Conservation (phyloP, 1,140 invertebrate genomes). For the Eueides isabella region DNA sequence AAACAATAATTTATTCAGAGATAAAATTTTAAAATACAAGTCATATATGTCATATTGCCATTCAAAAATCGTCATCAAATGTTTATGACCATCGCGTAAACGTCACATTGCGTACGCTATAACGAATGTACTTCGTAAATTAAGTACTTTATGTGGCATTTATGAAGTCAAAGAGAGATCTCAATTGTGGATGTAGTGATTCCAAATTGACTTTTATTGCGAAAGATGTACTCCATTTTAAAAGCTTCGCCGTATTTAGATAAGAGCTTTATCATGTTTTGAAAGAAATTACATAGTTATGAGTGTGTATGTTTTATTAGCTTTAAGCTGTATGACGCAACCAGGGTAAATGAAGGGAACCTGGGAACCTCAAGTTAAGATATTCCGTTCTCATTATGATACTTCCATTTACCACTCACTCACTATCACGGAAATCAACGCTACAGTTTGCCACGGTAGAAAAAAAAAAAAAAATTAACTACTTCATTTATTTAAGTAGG, state of each 20-base stretch:
- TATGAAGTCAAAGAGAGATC: constrained; percentile 40
- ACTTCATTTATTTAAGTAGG: too few relatives aligned
- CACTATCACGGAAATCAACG: too few relatives aligned
- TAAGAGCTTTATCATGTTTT: not conserved
- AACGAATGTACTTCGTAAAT: constrained; percentile 51
- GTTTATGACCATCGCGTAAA: constrained; percentile 47
- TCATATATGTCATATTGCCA: constrained; percentile 16
- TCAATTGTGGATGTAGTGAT: constrained; percentile 24
- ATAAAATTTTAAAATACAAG: constrained; percentile 15
- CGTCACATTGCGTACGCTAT: constrained; percentile 43
- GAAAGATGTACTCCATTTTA: not conserved
- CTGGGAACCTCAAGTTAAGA: too few relatives aligned
- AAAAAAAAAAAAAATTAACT: too few relatives aligned
- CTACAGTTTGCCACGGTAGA: too few relatives aligned
- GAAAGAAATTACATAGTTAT: not conserved
- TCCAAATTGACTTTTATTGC: constrained; percentile 9
- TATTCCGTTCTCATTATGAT: too few relatives aligned
- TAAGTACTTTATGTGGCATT: constrained; percentile 53
- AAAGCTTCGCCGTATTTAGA: not conserved
- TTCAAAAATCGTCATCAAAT: constrained; percentile 35
- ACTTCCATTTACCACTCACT: too few relatives aligned
- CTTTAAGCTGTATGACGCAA: too few relatives aligned
- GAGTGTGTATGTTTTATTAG: too few relatives aligned
- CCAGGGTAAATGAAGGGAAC: too few relatives aligned
- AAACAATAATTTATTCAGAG: not conserved